Base-by-base conservation (phyloP, 2,888 invertebrate genomes). In the Leptothorax acervorum region DNA sequence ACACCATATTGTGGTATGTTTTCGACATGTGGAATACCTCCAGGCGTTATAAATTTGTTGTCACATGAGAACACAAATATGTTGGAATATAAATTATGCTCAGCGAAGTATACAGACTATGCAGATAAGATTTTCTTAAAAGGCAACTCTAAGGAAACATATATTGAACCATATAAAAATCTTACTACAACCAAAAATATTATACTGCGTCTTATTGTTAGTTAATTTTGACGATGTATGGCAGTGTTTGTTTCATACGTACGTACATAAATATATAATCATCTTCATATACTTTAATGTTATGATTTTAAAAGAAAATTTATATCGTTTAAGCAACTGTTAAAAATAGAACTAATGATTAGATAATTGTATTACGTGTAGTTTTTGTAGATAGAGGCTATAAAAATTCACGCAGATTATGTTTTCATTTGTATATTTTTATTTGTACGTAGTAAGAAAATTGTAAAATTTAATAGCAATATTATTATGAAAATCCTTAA, bases 31-130 rank as follows among this genome's bases (percentile, higher is more conserved):
- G 12, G 9, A 1, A 31, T 78, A 51, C 68, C 78, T 55, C 28
- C 68, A 68, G 78, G 68, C 31, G 53, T 78, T 42, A 35, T 78
- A 55, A 78, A 78, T 55, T 15, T 70, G 15, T 45, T 78, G n/a
- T 78, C 70, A 15, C 39, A 31, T 45, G 18, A 53, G 55, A 5
- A 55, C 0, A 1, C 9, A 63, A 0, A 11, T 12, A 2, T 18
- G 3, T 9, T 51, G 9, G 65, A 39, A 18, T 6, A 5, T 23
- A 39, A 28, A 35, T 78, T 78, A 45, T 62, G 53, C 8, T 18
- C 3, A 35, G 8, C 0, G 15, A 3, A 42, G 0, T 68, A 68
- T 42, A 8, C 23, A 39, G 1, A 4, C 9, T 53, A 68, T 42
- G n/a, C 15, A 31, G 12, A 12, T 4, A 5, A 0, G 1, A 15